Evolutionary conservation across 1,140 invertebrate species (phyloP).

Genomic region (Drosophila athabasca): DNA sequence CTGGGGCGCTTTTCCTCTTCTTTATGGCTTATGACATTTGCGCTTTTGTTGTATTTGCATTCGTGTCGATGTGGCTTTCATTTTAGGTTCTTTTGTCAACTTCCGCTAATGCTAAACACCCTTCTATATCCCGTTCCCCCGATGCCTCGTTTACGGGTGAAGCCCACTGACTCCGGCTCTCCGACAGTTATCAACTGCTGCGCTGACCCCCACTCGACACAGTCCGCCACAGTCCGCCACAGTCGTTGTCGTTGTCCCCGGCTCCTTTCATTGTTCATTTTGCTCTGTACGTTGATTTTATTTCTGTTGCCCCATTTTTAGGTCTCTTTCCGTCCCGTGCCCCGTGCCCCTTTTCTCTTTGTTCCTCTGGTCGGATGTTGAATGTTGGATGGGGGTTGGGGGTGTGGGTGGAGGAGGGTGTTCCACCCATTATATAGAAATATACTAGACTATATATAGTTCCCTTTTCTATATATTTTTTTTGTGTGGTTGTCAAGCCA

Average conservation of each 20-base stretch:
- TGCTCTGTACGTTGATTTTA: conserved; percentile 41
- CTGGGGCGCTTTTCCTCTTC: conserved; percentile 17
- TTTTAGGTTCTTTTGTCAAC: conserved; percentile 50
- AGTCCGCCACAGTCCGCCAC: conserved; percentile 24
- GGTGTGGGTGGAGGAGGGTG: neutral
- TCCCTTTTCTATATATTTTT: neutral
- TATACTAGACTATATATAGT: conserved; percentile 6
- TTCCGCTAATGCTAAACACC: conserved; percentile 50
- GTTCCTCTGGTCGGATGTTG: conserved; percentile 1
- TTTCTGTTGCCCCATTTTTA: conserved; percentile 61
- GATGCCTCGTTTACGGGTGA: neutral
- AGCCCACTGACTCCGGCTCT: conserved; percentile 32
- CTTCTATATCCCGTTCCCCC: neutral
- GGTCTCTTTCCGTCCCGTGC: conserved; percentile 9
- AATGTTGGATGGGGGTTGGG: neutral
- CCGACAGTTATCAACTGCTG: conserved; percentile 41
- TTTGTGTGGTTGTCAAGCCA: conserved; percentile 37
- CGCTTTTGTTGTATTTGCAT: conserved; percentile 62
- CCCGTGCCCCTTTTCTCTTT: conserved; percentile 3
- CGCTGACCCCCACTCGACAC: conserved; percentile 42
- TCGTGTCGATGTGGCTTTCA: conserved; percentile 53
- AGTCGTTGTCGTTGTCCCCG: conserved; percentile 12
- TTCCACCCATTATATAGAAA: conserved; percentile 12
- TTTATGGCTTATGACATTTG: conserved; percentile 62
- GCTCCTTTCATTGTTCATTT: conserved; percentile 50